Conservation (phyloP, 2,797 vertebrate genomes). For the Luscinia megarhynchos region DNA sequence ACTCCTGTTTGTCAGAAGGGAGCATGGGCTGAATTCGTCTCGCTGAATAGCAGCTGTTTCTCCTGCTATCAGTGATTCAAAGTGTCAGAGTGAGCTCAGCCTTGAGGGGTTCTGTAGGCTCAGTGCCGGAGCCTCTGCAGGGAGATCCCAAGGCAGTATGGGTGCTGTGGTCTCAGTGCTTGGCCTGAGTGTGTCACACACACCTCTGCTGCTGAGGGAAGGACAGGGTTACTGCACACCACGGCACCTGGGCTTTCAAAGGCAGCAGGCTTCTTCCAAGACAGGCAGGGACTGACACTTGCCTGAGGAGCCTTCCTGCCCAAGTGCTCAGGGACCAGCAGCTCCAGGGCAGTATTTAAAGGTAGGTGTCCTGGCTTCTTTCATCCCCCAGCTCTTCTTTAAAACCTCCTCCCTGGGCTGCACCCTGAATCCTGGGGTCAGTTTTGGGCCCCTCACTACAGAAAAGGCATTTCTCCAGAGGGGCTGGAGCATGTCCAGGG, state of each 20-base stretch:
- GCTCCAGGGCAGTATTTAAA: background rate
- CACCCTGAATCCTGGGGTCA: background rate
- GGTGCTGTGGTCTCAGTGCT: background rate
- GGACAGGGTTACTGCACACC: background rate
- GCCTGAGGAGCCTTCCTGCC: background rate
- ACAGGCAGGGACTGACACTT: background rate
- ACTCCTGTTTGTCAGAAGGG: background rate
- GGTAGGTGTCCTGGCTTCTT: background rate
- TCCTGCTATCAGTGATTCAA: background rate
- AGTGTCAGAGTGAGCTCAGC: background rate
- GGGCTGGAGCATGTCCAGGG: fast-evolving
- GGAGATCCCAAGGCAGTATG: background rate
- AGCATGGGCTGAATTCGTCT: background rate
- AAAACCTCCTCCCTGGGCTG: background rate
- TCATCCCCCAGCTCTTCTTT: background rate
- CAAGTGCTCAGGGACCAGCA: fast-evolving
- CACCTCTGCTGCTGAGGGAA: background rate
- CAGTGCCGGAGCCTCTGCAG: background rate
- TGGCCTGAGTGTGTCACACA: fast-evolving
- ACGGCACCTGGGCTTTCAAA: background rate
- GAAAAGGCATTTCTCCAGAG: background rate
- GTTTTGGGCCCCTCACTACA: background rate
- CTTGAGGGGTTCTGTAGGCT: fast-evolving
- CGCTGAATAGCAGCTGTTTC: background rate
- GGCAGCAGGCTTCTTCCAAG: background rate